Conservation (phyloP, 2,113 vertebrate genomes). For the Motacilla alba region DNA sequence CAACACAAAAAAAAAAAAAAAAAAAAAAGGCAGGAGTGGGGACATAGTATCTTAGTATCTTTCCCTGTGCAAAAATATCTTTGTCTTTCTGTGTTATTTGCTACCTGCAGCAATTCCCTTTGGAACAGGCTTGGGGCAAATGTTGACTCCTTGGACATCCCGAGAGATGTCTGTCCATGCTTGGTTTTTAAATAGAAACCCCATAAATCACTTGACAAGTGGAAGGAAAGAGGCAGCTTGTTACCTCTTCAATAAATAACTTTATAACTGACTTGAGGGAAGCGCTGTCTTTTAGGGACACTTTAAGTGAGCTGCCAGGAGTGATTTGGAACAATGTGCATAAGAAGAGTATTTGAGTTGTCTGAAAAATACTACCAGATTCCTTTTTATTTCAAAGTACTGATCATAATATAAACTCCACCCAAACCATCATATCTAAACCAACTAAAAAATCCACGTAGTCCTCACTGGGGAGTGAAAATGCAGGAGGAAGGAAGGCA, state of each 20-base stretch:
- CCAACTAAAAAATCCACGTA: background rate
- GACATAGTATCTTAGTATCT: background rate
- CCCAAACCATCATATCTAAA: background rate
- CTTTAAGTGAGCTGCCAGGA: background rate
- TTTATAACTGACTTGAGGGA: background rate
- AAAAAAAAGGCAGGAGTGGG: background rate
- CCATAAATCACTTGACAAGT: background rate
- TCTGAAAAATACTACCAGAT: background rate
- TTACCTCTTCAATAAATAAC: background rate
- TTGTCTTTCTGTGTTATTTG: background rate
- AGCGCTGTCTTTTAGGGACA: background rate
- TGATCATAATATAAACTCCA: background rate
- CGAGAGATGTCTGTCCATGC: background rate
- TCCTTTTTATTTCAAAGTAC: background rate
- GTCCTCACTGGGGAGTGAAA: background rate
- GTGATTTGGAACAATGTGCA: background rate
- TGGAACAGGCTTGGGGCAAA: background rate
- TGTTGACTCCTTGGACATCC: background rate
- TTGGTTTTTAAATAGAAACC: background rate
- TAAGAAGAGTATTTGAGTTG: background rate
- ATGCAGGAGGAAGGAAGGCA: background rate
- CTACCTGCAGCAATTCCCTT: fast-evolving
- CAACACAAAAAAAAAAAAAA: background rate
- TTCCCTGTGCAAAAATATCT: background rate
- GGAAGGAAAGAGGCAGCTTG: background rate